These are phyloP conservation scores for Mesembrinibis cayennensis DNA, from an alignment of 2,113 vertebrate species.

Conservation along the genomic window DNA sequence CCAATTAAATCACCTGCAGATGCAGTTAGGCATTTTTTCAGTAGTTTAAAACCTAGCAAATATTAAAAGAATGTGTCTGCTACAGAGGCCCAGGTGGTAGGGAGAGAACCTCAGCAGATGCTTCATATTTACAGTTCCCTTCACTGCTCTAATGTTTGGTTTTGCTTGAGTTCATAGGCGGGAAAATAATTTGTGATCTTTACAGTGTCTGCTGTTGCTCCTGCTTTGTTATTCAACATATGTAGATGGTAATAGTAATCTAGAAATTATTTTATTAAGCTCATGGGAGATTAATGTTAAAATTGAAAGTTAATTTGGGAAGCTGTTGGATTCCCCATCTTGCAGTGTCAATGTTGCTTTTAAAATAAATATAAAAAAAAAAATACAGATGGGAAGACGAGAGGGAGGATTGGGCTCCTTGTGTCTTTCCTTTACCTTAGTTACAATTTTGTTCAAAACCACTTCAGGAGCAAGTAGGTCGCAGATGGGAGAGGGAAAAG, in stretches of 20 bases:
- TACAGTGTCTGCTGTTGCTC: not conserved
- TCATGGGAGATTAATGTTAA: not conserved
- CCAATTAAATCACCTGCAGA: slow-evolving; percentile 5
- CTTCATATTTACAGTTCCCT: not conserved
- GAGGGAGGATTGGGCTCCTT: not conserved
- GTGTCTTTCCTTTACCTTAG: not conserved
- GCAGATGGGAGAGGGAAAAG: not conserved
- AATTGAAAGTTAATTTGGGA: not conserved
- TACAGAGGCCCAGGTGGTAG: not conserved
- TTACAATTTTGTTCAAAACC: not conserved
- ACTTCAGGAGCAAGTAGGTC: not conserved
- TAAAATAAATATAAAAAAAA: not conserved
- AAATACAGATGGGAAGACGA: not conserved
- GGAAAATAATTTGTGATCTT: not conserved
- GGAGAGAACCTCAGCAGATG: not conserved
- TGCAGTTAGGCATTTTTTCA: not conserved
- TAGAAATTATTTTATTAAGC: not conserved
- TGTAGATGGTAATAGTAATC: not conserved
- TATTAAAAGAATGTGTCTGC: not conserved
- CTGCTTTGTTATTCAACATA: not conserved
- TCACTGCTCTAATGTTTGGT: not conserved
- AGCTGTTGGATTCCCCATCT: not conserved
- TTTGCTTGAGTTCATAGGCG: not conserved
- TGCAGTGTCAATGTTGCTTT: not conserved
- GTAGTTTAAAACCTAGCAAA: not conserved